Evolutionary conservation across 1,140 invertebrate genomes (phyloP).

Genomic region (Pogonomyrmex barbatus): DNA sequence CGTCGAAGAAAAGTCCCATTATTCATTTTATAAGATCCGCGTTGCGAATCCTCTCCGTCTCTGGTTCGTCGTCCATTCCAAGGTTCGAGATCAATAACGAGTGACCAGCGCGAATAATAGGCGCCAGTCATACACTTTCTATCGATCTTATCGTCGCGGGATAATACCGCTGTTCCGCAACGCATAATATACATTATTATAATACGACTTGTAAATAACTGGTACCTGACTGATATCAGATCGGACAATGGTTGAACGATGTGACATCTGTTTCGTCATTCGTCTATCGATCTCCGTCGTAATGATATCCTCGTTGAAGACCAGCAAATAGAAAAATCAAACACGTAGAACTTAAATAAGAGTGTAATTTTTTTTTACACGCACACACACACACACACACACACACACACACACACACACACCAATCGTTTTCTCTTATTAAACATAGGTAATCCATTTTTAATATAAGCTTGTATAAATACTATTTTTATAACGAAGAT

Average conservation of each 20-base stretch:
- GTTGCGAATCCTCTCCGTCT: conserved; percentile 13
- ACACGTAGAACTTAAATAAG: neutral
- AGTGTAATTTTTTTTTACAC: neutral
- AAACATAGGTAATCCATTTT: neutral
- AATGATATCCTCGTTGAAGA: conserved; percentile 10
- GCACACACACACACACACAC: neutral
- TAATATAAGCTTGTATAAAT: neutral
- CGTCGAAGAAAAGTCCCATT: conserved; percentile 25
- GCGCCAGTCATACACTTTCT: conserved; percentile 58
- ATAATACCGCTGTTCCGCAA: conserved; percentile 38
- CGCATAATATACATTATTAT: conserved; percentile 55
- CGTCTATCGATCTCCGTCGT: neutral
- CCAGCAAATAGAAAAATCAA: neutral
- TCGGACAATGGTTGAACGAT: conserved; percentile 51
- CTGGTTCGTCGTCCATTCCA: conserved; percentile 41
- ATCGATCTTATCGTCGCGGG: conserved; percentile 65
- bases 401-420: neutral
- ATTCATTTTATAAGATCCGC: conserved; percentile 43
- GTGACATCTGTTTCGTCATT: conserved; percentile 14
- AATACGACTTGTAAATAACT: conserved; percentile 62
- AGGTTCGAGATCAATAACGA: conserved; percentile 52
- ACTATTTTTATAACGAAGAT: neutral
- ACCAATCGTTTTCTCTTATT: neutral
- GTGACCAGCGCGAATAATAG: conserved; percentile 44
- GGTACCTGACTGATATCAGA: conserved; percentile 26